Conservation (phyloP, 2,113 vertebrate species). For the Ellobius talpinus region DNA sequence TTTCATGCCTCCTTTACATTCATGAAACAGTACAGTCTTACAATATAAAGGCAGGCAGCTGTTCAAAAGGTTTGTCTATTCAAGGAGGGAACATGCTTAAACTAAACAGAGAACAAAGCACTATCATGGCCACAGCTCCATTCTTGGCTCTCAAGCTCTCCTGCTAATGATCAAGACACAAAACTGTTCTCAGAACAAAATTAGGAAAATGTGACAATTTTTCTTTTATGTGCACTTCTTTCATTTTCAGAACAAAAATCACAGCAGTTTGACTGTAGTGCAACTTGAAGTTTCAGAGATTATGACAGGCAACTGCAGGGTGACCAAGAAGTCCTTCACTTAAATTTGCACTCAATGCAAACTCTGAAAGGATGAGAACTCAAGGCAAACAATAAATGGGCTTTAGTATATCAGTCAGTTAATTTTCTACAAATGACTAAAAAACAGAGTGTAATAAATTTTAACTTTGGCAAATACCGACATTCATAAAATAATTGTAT, state of each 20-base stretch:
- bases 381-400: constrained; percentile 49
- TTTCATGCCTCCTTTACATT: constrained; percentile 32
- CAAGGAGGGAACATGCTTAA: background rate
- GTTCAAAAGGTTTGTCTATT: constrained; percentile 14
- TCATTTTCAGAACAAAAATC: constrained; percentile 37
- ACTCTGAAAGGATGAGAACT: constrained; percentile 29
- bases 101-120: constrained; percentile 33
- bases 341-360: constrained; percentile 27
- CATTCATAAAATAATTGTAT: constrained; percentile 79
- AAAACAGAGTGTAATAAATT: constrained; percentile 78
- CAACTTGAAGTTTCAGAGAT: constrained; percentile 46
- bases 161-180: constrained; percentile 41
- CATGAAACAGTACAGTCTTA: constrained; percentile 37
- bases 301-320: constrained; percentile 2
- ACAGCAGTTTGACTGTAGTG: constrained; percentile 11
- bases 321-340: constrained; percentile 17
- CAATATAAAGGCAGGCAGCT: constrained; percentile 46
- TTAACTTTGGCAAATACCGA: constrained; percentile 83
- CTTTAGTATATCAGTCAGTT: constrained; percentile 49
- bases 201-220: constrained; percentile 31
- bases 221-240: constrained; percentile 23
- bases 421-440: constrained; percentile 76
- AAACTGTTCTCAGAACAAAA: constrained; percentile 36
- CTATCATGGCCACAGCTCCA: background rate
- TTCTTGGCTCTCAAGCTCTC: background rate